Base-by-base conservation (phyloP, 2,888 invertebrate genomes). In the Poecilobothrus nobilitatus region DNA sequence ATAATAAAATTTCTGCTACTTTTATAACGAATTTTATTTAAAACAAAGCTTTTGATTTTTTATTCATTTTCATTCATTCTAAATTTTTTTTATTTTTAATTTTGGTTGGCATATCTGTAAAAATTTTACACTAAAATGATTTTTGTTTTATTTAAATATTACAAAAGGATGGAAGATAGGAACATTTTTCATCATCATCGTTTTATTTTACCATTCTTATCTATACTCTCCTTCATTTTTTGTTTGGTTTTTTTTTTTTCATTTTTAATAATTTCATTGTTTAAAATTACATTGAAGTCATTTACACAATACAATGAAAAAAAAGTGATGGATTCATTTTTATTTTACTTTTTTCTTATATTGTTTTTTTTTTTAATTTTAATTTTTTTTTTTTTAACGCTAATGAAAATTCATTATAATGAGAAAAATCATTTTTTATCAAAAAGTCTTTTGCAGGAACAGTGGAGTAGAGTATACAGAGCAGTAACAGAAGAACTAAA, bases 351-450 rank as follows among this genome's bases (percentile, higher is more conserved):
- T 37, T 37, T 37, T 5, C 3, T 4, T 41, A 41, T 41, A 41
- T 41, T 6, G 9, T n/a, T n/a, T 8, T 4, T 27, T 27, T 27
- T 27, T 27, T 27, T 27, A 27, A 27, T 27, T 4, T 27, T 27
- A 27, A 4, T 53, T 53, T 53, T 53, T 44, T 44, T 44, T 44
- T 44, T 53, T n/a, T 18, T 6, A 15, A 2, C 53, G 15, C 53
- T 53, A 53, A 53, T 53, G 53, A 53, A 53, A 53, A 53, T 53
- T 53, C 53, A 53, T 53, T 53, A 53, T 53, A 53, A 53, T 18
- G 18, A 53, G 53, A 53, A 53, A 27, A 53, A 53, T 18, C 53
- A 53, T 53, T 53, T 53, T 53, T 53, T 53, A 53, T 53, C 53
- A n/a, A 12, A 9, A 53, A 53, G 53, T 53, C 53, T 53, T 53